Percentiles rank a stretch among this genome's conserved stretches.
Evolutionary conservation across 2,113 vertebrate species (phyloP).

Genomic region (Notarius quadriscutis): DNA sequence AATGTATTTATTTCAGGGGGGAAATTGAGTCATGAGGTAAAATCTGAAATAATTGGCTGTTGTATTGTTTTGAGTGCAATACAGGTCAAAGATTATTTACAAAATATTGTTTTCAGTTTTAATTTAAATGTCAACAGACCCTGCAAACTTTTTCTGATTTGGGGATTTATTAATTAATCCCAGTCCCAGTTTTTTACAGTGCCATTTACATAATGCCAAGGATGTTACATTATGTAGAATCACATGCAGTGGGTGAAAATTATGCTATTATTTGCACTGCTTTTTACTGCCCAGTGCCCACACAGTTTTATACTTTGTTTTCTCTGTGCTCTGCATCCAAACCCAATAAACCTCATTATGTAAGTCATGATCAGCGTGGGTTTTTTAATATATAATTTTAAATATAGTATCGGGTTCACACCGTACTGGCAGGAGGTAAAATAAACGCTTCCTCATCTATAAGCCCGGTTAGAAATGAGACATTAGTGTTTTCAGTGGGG

Average conservation of each 20-base stretch:
- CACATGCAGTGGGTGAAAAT: constrained; percentile 2
- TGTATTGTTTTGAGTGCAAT: too few species aligned
- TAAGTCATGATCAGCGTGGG: background rate
- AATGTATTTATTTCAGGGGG: too few species aligned
- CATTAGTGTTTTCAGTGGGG: constrained; percentile 1
- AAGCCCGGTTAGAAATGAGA: background rate
- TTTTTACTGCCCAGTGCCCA: constrained; percentile 2
- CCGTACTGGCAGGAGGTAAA: background rate
- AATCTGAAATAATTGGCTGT: too few species aligned
- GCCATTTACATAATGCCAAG: background rate
- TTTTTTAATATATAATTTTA: background rate
- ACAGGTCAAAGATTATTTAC: too few species aligned
- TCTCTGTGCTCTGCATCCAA: background rate
- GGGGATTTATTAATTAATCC: too few species aligned
- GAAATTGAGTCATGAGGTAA: too few species aligned
- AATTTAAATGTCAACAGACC: too few species aligned
- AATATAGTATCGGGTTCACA: background rate
- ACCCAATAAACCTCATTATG: background rate
- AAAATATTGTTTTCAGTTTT: too few species aligned
- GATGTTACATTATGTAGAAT: background rate
- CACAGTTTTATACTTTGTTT: background rate
- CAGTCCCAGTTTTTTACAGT: too few species aligned
- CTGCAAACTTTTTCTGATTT: too few species aligned
- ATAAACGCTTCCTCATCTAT: background rate
- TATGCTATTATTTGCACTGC: background rate